phyloP scores from a whole-genome alignment of 2,888 invertebrate species.

The Cepaea hortensis region DNA sequence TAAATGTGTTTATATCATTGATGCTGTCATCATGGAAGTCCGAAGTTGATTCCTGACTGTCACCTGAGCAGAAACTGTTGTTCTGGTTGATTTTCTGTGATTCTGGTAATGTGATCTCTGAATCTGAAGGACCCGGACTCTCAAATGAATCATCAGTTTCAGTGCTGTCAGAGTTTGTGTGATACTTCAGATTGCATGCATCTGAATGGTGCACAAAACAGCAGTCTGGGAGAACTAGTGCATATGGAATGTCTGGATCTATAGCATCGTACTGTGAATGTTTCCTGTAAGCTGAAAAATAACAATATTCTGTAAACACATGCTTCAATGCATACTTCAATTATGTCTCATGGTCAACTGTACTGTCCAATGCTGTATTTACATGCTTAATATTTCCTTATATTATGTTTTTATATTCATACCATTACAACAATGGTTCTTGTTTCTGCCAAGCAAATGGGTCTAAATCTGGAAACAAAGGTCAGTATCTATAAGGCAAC shows the following conservation, averaged over 20 bases:
- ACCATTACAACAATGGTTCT: too few species aligned
- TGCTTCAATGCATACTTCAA: not conserved
- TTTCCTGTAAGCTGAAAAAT: constrained; percentile 61
- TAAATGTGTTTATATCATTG: not conserved
- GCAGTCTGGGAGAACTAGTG: constrained; percentile 66
- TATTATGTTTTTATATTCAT: too few species aligned
- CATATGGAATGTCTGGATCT: constrained; percentile 62
- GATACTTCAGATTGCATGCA: not conserved
- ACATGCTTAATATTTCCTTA: too few species aligned
- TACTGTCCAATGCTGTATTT: not conserved
- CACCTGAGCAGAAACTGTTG: constrained; percentile 19
- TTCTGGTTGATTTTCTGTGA: constrained; percentile 10
- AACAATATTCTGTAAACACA: not conserved
- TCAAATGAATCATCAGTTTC: constrained; percentile 6
- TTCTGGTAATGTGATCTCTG: not conserved
- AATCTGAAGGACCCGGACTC: not conserved
- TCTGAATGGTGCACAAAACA: constrained; percentile 60
- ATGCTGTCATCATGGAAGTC: constrained; percentile 15
- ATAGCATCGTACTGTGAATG: constrained; percentile 59
- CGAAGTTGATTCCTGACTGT: constrained; percentile 27
- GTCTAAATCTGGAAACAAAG: too few species aligned
- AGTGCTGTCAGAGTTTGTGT: not conserved
- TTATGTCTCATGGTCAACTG: not conserved
- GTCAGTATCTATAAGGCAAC: too few species aligned
- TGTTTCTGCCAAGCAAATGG: too few species aligned